A percentile compares a stretch with the other conserved stretches of the same genome.
phyloP scores from a whole-genome alignment of 1,140 invertebrate genomes.

The Himalopsyche phryganea region DNA sequence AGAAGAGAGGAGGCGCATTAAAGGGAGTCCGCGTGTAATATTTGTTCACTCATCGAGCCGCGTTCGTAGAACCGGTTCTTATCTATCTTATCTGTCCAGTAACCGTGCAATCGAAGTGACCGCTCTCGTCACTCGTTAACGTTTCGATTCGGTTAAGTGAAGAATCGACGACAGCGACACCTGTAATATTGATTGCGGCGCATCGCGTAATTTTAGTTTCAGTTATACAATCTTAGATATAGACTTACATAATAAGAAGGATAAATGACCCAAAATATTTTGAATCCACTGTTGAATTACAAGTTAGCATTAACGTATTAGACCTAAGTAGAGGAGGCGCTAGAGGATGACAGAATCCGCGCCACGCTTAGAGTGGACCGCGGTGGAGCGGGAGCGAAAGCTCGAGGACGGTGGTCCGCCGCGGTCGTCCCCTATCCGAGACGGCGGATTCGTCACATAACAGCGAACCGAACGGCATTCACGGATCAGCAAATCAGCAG shows the following conservation, averaged over 20 bases:
- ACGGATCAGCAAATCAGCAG: background rate
- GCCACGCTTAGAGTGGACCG: conserved; percentile 5
- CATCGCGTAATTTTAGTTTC: conserved; percentile 16
- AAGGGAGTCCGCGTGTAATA: too few species aligned
- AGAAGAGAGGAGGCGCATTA: too few species aligned
- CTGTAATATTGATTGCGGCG: background rate
- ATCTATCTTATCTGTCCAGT: too few species aligned
- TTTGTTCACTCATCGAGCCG: too few species aligned
- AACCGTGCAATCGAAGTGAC: too few species aligned
- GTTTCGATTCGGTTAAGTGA: too few species aligned
- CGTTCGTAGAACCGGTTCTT: too few species aligned
- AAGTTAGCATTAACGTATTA: conserved; percentile 19
- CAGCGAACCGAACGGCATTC: background rate
- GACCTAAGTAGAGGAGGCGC: conserved; percentile 24
- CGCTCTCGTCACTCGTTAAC: too few species aligned
- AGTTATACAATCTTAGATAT: conserved; percentile 12
- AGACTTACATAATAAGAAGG: conserved; percentile 18
- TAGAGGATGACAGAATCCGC: conserved; percentile 23
- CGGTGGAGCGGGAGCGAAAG: background rate
- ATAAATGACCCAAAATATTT: conserved; percentile 25
- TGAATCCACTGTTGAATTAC: conserved; percentile 23
- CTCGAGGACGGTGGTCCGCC: background rate
- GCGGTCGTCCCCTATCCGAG: background rate
- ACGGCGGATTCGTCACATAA: background rate
- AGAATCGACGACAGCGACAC: too few species aligned